Evolutionary conservation across 2,797 vertebrate genomes (phyloP).

Genomic region (Yasuhikotakia modesta): DNA sequence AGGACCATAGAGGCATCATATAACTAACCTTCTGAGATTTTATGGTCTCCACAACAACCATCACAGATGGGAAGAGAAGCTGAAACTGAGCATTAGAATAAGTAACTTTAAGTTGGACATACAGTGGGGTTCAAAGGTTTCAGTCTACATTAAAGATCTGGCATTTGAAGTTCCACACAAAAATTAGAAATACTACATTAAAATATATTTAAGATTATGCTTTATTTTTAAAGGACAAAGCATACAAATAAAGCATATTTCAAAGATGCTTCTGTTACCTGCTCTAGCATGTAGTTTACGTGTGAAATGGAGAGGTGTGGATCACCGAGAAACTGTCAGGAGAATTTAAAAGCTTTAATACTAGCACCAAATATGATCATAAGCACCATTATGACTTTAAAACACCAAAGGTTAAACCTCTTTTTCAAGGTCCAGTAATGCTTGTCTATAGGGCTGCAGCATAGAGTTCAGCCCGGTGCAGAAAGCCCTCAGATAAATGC

Average conservation of each 20-base stretch:
- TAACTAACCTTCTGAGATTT: constrained; percentile 90
- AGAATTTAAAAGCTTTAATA: constrained; percentile 22
- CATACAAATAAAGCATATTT: neutral
- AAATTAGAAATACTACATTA: too few relatives aligned
- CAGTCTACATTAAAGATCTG: too few relatives aligned
- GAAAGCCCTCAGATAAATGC: constrained; percentile 94
- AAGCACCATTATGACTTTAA: neutral
- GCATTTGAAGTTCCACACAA: too few relatives aligned
- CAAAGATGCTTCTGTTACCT: constrained; percentile 74
- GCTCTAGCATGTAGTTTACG: constrained; percentile 94
- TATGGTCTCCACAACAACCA: constrained; percentile 95
- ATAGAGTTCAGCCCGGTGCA: constrained; percentile 94
- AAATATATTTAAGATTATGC: too few relatives aligned
- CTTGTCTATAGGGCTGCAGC: constrained; percentile 94
- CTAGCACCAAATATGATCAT: neutral
- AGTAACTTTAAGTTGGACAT: neutral
- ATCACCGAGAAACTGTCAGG: constrained; percentile 90
- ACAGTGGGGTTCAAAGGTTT: too few relatives aligned
- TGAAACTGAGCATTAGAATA: constrained; percentile 83
- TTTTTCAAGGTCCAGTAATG: constrained; percentile 88
- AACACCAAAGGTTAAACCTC: constrained; percentile 74
- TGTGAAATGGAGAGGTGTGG: constrained; percentile 96
- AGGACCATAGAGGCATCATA: neutral
- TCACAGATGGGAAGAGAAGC: constrained; percentile 95
- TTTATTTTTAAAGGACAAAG: neutral